A percentile compares a stretch with the other conserved stretches of the same genome.
Conservation (phyloP, 2,888 invertebrate genomes). For the Leptinotarsa juncta region DNA sequence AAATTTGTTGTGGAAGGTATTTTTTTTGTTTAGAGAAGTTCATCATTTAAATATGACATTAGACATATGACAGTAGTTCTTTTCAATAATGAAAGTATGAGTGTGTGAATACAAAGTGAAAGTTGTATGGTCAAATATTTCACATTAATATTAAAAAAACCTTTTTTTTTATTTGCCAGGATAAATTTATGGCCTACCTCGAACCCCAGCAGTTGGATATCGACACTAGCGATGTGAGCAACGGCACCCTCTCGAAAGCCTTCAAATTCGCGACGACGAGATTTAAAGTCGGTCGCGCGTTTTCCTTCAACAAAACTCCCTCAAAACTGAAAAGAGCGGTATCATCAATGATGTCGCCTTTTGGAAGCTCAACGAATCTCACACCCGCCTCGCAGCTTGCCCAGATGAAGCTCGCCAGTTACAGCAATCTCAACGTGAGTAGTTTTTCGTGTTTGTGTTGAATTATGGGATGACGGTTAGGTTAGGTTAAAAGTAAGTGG, state of each 20-base stretch:
- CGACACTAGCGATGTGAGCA: slow-evolving; percentile 87
- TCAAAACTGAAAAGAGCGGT: slow-evolving; percentile 93
- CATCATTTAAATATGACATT: too few relatives aligned
- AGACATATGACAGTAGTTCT: too few relatives aligned
- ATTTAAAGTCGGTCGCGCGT: slow-evolving; percentile 91
- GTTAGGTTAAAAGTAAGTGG: too few relatives aligned
- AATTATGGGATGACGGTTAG: not conserved
- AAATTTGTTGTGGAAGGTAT: too few relatives aligned
- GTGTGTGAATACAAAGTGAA: too few relatives aligned
- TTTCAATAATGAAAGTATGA: too few relatives aligned
- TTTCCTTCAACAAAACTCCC: slow-evolving; percentile 96
- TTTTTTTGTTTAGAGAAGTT: too few relatives aligned
- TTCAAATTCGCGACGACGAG: slow-evolving; percentile 89
- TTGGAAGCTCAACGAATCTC: slow-evolving; percentile 85
- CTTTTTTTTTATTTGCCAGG: slow-evolving; percentile 68
- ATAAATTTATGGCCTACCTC: slow-evolving; percentile 81
- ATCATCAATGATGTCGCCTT: slow-evolving; percentile 93
- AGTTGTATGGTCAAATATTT: too few relatives aligned
- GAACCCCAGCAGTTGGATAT: slow-evolving; percentile 88
- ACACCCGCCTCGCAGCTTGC: slow-evolving; percentile 87
- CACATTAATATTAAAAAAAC: not conserved
- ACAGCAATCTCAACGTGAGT: slow-evolving; percentile 86
- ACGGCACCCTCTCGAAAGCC: slow-evolving; percentile 86
- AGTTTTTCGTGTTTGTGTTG: slow-evolving; percentile 24
- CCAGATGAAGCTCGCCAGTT: slow-evolving; percentile 87